phyloP scores from a whole-genome alignment of 1,140 invertebrate species.

The Coelopa frigida region DNA sequence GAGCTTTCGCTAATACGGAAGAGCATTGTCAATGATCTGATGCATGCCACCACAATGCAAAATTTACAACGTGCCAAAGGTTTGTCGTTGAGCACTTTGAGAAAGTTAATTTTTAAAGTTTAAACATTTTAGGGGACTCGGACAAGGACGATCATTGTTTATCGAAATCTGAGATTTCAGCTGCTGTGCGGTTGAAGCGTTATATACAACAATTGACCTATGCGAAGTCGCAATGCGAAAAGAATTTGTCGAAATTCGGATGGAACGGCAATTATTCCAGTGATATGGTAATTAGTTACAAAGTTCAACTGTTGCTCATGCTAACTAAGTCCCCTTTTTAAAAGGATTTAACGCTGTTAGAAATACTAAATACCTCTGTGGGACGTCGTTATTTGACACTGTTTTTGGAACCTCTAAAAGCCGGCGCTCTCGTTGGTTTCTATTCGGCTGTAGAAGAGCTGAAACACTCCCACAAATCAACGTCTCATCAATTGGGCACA shows the following conservation, averaged over 20 bases:
- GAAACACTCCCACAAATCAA: slow-evolving; percentile 59
- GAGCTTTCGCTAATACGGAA: slow-evolving; percentile 73
- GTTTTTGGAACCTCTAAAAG: slow-evolving; percentile 73
- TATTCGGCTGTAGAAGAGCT: slow-evolving; percentile 85
- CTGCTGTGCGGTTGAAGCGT: slow-evolving; percentile 63
- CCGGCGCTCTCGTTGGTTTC: slow-evolving; percentile 73
- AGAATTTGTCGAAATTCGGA: slow-evolving; percentile 65
- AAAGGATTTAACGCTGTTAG: slow-evolving; percentile 54
- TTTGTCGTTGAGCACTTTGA: neutral
- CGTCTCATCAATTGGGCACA: slow-evolving; percentile 79
- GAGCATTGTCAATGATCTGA: slow-evolving; percentile 84
- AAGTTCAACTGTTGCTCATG: neutral
- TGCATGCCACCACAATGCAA: slow-evolving; percentile 87
- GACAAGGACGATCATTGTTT: slow-evolving; percentile 56
- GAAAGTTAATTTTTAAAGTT: neutral
- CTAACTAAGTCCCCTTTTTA: neutral
- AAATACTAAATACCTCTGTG: slow-evolving; percentile 61
- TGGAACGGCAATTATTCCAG: slow-evolving; percentile 69
- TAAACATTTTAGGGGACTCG: slow-evolving; percentile 52
- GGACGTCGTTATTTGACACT: slow-evolving; percentile 67
- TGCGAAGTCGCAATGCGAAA: slow-evolving; percentile 78
- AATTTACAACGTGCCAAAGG: slow-evolving; percentile 75
- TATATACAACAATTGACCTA: slow-evolving; percentile 77
- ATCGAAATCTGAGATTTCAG: slow-evolving; percentile 61
- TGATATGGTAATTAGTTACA: slow-evolving; percentile 25